A percentile compares a stretch with the other conserved stretches of the same genome.
Conservation (phyloP, 2,888 invertebrate genomes). For the Macrosoma leucophasiata region DNA sequence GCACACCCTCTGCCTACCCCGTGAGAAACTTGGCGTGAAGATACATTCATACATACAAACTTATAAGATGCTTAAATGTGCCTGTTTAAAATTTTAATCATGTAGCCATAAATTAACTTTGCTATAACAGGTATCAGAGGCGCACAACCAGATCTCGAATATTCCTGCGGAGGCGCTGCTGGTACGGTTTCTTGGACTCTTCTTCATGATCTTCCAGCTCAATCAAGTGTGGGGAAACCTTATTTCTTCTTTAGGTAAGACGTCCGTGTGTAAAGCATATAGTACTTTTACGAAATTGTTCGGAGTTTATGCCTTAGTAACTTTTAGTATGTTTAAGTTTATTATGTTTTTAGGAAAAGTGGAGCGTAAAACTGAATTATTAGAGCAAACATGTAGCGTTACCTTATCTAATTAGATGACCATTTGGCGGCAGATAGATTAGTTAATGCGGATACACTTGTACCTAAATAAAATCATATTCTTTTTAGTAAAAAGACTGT, state of each 20-base stretch:
- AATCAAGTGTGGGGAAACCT: slow-evolving; percentile 83
- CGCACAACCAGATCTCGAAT: slow-evolving; percentile 73
- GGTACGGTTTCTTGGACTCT: slow-evolving; percentile 81
- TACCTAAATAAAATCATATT: too few relatives aligned
- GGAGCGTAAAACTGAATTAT: too few relatives aligned
- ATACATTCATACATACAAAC: too few relatives aligned
- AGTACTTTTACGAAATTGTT: neutral
- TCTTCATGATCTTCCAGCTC: slow-evolving; percentile 84
- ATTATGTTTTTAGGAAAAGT: too few relatives aligned
- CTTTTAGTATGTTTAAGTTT: too few relatives aligned
- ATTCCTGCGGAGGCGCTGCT: slow-evolving; percentile 75
- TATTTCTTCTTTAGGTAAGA: slow-evolving; percentile 75
- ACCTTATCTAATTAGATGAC: too few relatives aligned
- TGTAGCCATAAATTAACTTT: neutral
- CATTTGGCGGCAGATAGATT: too few relatives aligned
- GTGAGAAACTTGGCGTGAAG: too few relatives aligned
- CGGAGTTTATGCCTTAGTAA: neutral
- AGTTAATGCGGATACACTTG: too few relatives aligned
- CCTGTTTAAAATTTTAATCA: neutral
- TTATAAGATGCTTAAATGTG: too few relatives aligned
- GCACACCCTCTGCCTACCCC: too few relatives aligned
- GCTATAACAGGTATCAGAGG: slow-evolving; percentile 69
- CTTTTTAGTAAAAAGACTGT: neutral
- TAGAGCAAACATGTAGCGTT: too few relatives aligned
- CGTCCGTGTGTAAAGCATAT: neutral